Percentiles rank a stretch among this genome's conserved stretches.
phyloP scores from a whole-genome alignment of 2,888 invertebrate species.

The Dioctria rufipes region DNA sequence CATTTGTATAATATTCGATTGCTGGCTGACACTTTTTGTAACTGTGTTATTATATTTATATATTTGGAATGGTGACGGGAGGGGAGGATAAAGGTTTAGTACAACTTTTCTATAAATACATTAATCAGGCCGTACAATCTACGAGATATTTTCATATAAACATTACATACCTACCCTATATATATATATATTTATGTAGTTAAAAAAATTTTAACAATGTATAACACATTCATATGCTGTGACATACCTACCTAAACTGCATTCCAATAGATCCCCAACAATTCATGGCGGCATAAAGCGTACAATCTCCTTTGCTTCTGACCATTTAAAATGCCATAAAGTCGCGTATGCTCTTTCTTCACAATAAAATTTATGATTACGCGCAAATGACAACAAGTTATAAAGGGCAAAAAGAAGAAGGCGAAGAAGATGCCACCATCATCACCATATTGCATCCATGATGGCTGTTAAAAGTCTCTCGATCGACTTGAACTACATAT shows the following conservation, averaged over 20 bases:
- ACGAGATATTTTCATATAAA: too few species aligned
- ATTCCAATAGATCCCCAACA: too few species aligned
- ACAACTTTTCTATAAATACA: too few species aligned
- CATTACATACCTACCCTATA: too few species aligned
- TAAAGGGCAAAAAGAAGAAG: not conserved
- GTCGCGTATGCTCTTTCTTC: not conserved
- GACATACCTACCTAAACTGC: not conserved
- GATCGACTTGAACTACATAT: not conserved
- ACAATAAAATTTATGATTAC: conserved; percentile 37
- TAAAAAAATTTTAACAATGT: not conserved
- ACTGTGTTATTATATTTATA: conserved; percentile 4
- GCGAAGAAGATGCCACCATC: conserved; percentile 6
- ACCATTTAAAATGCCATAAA: conserved; percentile 46
- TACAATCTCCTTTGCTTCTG: not conserved
- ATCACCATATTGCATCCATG: not conserved
- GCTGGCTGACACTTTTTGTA: conserved; percentile 29
- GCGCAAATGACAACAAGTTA: conserved; percentile 36
- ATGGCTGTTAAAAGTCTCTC: too few species aligned
- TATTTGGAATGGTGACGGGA: too few species aligned
- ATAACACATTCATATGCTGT: not conserved
- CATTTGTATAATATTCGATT: not conserved
- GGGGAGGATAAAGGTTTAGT: too few species aligned
- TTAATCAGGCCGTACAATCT: too few species aligned
- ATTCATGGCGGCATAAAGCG: too few species aligned
- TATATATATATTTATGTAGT: too few species aligned